These are phyloP conservation scores for Syndactyla subalaris DNA, from an alignment of 2,797 vertebrate genomes.

Conservation along the genomic window DNA sequence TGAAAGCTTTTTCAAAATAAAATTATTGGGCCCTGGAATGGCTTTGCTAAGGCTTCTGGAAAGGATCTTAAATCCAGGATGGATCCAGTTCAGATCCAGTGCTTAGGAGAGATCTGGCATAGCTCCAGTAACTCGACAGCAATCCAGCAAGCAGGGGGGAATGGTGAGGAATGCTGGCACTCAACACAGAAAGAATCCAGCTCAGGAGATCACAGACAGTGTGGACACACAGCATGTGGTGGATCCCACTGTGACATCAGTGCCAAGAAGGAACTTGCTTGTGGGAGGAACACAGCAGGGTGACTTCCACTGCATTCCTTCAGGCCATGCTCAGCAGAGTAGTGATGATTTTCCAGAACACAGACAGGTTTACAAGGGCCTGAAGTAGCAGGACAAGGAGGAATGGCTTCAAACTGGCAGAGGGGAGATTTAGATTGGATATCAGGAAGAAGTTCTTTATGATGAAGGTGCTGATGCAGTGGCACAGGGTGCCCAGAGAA, in stretches of 20 bases:
- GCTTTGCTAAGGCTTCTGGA: conserved; percentile 5
- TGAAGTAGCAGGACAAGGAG: background rate
- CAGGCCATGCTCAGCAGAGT: background rate
- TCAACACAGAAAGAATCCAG: background rate
- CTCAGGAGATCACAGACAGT: background rate
- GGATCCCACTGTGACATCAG: background rate
- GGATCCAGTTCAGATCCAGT: conserved; percentile 1
- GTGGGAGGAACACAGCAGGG: background rate
- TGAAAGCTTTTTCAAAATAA: conserved; percentile 73
- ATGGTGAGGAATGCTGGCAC: background rate
- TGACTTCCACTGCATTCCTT: background rate
- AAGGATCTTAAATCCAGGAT: background rate
- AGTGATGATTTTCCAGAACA: background rate
- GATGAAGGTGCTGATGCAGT: background rate
- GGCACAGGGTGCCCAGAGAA: background rate
- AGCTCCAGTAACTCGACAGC: background rate
- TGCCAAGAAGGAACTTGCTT: background rate
- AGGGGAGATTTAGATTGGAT: background rate
- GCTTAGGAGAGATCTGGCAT: background rate
- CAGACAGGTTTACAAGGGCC: background rate
- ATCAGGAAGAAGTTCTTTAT: background rate
- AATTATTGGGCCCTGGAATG: conserved; percentile 48
- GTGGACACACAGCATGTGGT: background rate
- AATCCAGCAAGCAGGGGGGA: background rate
- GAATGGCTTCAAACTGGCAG: background rate